phyloP scores from a whole-genome alignment of 2,797 vertebrate genomes.

The Vipera ursinii region DNA sequence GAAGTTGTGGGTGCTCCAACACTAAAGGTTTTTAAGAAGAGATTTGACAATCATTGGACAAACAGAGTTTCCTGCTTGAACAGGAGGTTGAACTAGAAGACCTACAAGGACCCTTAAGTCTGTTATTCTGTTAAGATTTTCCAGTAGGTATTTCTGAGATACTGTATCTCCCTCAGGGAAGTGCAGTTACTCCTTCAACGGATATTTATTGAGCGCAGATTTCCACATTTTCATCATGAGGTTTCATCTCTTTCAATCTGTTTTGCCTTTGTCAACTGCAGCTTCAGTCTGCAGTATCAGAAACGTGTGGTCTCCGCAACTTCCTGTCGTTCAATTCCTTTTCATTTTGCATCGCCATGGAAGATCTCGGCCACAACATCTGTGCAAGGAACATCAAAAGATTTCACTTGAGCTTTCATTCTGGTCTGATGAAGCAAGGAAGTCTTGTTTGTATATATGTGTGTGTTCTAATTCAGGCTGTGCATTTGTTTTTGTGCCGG shows the following conservation, averaged over 20 bases:
- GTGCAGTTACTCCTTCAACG: constrained; percentile 15
- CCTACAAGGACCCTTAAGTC: background rate
- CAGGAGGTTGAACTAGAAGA: background rate
- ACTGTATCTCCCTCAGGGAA: background rate
- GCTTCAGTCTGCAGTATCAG: constrained; percentile 55
- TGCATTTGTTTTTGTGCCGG: background rate
- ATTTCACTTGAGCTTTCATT: constrained; percentile 70
- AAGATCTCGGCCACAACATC: constrained; percentile 71
- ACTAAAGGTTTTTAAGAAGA: background rate
- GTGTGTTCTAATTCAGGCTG: background rate
- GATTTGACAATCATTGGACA: background rate
- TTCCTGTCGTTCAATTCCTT: constrained; percentile 66
- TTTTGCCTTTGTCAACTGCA: constrained; percentile 32
- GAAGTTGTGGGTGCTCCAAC: background rate
- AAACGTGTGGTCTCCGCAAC: constrained; percentile 71
- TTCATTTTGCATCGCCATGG: constrained; percentile 63
- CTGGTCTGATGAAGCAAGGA: constrained; percentile 70
- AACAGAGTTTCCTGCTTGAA: background rate
- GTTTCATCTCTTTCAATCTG: constrained; percentile 10
- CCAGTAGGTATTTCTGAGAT: background rate
- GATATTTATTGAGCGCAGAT: background rate
- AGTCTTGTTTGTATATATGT: constrained; percentile 58
- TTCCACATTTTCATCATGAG: constrained; percentile 21
- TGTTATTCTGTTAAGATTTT: background rate
- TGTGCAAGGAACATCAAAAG: constrained; percentile 76